A percentile compares a stretch with the other conserved stretches of the same genome.
Evolutionary conservation across 2,113 vertebrate species (phyloP).

Genomic region (Myotis lucifugus): DNA sequence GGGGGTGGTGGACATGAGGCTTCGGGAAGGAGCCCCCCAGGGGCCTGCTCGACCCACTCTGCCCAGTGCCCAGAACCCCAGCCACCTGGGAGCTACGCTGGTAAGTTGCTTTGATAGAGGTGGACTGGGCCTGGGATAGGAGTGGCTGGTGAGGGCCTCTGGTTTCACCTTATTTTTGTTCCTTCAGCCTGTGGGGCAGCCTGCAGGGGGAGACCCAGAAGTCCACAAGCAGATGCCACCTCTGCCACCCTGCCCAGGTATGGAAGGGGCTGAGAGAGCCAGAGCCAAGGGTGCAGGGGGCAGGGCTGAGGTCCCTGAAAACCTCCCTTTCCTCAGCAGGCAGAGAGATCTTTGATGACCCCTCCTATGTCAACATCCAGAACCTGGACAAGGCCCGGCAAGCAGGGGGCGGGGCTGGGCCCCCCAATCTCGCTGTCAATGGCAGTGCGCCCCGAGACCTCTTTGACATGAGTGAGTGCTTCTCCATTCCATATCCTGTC

Average conservation of each 20-base stretch:
- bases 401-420: background rate
- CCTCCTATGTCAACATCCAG: constrained; percentile 96
- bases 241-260: constrained; percentile 79
- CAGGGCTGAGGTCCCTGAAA: background rate
- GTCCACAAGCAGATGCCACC: constrained; percentile 80
- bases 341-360: constrained; percentile 93
- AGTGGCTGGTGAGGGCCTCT: background rate
- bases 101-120: constrained; percentile 79
- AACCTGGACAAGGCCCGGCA: constrained; percentile 91
- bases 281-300: background rate
- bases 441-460: constrained; percentile 92
- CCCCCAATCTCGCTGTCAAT: constrained; percentile 83
- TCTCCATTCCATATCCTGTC: background rate
- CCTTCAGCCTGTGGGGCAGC: constrained; percentile 84
- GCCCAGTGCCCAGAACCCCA: constrained; percentile 76
- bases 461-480: constrained; percentile 95
- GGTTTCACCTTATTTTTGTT: constrained; percentile 13
- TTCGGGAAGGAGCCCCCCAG: constrained; percentile 81
- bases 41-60: constrained; percentile 57
- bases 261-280: background rate
- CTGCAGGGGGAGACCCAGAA: constrained; percentile 71
- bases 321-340: constrained; percentile 51
- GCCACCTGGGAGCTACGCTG: constrained; percentile 92
- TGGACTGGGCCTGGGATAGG: background rate
- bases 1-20: constrained; percentile 94